phyloP scores from a whole-genome alignment of 2,797 vertebrate species.

The Rhodeus uyekii region DNA sequence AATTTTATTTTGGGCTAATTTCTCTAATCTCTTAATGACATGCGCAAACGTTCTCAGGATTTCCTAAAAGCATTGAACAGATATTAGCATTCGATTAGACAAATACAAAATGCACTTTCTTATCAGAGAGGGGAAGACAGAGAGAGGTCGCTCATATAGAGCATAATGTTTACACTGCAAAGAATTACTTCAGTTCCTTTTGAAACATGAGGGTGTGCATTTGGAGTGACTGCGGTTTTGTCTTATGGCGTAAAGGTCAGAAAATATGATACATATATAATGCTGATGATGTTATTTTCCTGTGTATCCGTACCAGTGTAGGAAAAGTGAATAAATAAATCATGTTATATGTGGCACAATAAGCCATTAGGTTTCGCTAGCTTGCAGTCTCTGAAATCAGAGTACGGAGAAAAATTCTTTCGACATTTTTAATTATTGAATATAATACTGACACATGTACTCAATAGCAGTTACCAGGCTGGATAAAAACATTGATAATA shows the following conservation, averaged over 20 bases:
- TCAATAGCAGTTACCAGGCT: constrained; percentile 83
- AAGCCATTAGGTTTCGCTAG: constrained; percentile 1
- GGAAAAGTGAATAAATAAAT: constrained; percentile 18
- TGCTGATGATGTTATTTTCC: constrained; percentile 19
- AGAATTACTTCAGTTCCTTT: constrained; percentile 19
- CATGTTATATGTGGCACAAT: constrained; percentile 3
- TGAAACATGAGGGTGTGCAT: constrained; percentile 36
- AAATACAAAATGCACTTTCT: constrained; percentile 69
- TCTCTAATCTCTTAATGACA: constrained; percentile 77
- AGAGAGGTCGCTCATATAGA: constrained; percentile 56
- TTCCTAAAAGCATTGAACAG: constrained; percentile 59
- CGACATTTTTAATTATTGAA: constrained; percentile 81
- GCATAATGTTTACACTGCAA: constrained; percentile 43
- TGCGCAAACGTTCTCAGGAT: constrained; percentile 69
- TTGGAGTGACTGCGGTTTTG: constrained; percentile 20
- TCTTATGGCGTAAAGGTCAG: constrained; percentile 23
- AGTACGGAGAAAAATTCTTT: constrained; percentile 59
- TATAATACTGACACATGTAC: constrained; percentile 86
- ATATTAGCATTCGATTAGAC: constrained; percentile 71
- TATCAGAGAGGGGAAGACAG: neutral
- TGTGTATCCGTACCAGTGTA: neutral
- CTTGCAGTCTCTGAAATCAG: constrained; percentile 26
- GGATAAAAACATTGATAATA: constrained; percentile 85
- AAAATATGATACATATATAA: constrained; percentile 20
- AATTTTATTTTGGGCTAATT: constrained; percentile 65